These are phyloP conservation scores for Peromyscus polionotus DNA, from an alignment of 2,113 vertebrate species.

Conservation along the genomic window DNA sequence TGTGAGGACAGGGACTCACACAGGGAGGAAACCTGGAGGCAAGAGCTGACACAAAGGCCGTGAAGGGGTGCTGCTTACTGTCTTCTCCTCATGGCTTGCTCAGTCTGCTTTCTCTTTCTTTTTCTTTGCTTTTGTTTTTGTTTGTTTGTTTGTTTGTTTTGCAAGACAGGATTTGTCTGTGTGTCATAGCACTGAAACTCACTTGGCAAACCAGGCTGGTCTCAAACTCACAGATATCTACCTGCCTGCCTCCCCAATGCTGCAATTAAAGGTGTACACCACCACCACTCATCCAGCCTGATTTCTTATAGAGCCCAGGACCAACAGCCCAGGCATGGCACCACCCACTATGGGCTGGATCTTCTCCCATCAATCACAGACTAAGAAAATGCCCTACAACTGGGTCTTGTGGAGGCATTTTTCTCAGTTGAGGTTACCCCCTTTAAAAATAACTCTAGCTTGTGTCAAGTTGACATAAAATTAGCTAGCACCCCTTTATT, in stretches of 20 bases:
- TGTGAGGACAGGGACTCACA: background rate
- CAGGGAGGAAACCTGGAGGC: background rate
- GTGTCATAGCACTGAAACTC: no score
- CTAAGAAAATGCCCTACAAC: background rate
- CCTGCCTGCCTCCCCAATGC: no score
- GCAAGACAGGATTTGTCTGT: no score
- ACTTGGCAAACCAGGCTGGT: no score
- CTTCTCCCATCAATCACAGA: background rate
- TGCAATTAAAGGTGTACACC: no score
- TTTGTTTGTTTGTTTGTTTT: no score
- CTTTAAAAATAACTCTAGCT: background rate
- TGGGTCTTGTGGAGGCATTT: background rate
- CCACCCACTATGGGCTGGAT: background rate
- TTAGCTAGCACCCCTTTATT: background rate
- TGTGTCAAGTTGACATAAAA: background rate
- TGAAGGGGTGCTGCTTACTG: background rate
- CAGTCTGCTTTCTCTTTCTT: background rate
- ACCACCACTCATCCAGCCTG: background rate
- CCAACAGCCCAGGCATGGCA: background rate
- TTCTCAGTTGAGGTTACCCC: background rate
- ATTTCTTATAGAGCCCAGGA: background rate
- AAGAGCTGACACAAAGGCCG: background rate
- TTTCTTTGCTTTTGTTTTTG: no score
- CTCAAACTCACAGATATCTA: no score
- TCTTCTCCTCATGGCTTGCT: background rate